Base-by-base conservation (phyloP, 2,888 invertebrate genomes). In the Rhodophaea formosa region DNA sequence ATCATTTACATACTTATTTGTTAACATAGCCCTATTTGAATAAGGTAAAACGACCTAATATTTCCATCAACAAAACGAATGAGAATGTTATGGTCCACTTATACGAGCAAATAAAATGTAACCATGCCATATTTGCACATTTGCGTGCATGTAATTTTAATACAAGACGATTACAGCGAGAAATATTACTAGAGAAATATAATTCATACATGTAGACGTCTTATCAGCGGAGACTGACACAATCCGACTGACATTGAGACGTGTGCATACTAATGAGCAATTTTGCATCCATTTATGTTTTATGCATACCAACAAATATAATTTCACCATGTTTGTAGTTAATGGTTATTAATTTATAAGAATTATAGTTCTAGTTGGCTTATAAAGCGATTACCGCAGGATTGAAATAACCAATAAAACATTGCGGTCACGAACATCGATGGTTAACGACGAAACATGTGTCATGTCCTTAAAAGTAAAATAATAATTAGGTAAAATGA, bases 401-500 rank as follows among this genome's bases (percentile, higher is more conserved):
- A 45, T 55, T 35, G n/a, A 44, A 54, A 44, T 44, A 12, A n/a
- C 53, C n/a, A 42, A 45, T 54, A 39, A 42, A 56, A 32, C 16
- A 85, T 80, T 68, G 61, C 62, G 69, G 77, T 82, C 86, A 86
- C 85, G 77, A 75, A 62, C 69, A 64, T 65, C 72, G 68, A 79
- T 78, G 74, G 76, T 80, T 78, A 77, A 75, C 76, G 71, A 62
- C 58, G 69, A 65, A 77, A 84, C 82, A 79, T 80, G 76, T 82
- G 79, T 81, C 77, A 78, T 71, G 75, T 56, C 39, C 23, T 79
- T 76, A 76, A 79, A 80, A 84, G 76, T 71, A 75, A 83, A 86
- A 85, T 84, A 84, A 84, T 88, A 88, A 87, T 89, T 88, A 86
- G 79, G 79, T 81, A 77, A 83, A 84, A 81, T 73, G 72, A 74